Evolutionary conservation across 2,113 vertebrate species (phyloP), one percentile per base, ranked within the genome.

Genomic region (Cnemophilus loriae): DNA sequence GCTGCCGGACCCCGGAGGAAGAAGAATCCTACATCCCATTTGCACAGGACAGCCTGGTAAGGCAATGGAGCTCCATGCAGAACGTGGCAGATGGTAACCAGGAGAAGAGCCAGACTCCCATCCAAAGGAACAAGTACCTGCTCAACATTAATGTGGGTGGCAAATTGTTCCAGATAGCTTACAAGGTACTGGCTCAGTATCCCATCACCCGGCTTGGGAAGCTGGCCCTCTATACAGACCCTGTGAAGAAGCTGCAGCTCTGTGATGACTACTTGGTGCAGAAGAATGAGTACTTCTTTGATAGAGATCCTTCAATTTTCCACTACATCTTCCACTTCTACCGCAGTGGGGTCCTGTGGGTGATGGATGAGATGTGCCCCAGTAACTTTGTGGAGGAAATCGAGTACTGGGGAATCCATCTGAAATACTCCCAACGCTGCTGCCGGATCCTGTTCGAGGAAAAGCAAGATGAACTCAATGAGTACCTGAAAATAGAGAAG

Each of bases 291-390:
- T 99, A 99, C 87, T 99, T 99, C 92, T 99, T 99, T 37, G 99
- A 99, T 90, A 97, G 98, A 33, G 98, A 99, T 89, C 99, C 99
- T 20, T 97, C 95, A 2, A 98, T 99, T 89, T 99, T 99, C 96
- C 97, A 98, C 93, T 98, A 99, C 89, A 97, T 99, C 83, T 99
- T 99, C 93, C 98, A 98, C 84, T 99, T 99, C 91, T 99, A 99
- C 84, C 97, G 97, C 93, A 99, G 98, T 13, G 98, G 98, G 5
- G 97, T 98, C 44, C 93, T 99, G 68, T 98, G 98, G 98, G 52
- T 99, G 41, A 97, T 98, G 96, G 96, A 95, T 11, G 98, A 98
- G 84, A 90, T 98, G 93, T 99, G 98, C 77, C 98, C 98, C 19
- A 96, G 98, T 57, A 97, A 98, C 94, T 99, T 98, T 17, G 95